Evolutionary conservation across 2,113 vertebrate species (phyloP).

Genomic region (Micronycteris hirsuta): DNA sequence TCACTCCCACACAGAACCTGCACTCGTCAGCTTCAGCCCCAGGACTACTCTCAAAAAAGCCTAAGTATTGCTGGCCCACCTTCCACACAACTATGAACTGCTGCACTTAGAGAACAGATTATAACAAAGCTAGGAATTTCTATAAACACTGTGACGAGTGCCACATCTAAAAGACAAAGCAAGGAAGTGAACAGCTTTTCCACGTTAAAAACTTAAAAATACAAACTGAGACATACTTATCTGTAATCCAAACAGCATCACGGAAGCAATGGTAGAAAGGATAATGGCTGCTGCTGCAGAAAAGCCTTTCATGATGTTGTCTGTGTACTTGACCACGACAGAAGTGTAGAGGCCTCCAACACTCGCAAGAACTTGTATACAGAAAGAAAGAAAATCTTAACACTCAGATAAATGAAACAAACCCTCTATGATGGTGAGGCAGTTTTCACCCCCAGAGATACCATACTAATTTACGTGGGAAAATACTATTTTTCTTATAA

Average conservation of each 20-base stretch:
- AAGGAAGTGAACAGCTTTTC: background rate
- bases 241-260: constrained; percentile 93
- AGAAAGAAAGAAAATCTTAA: constrained; percentile 40
- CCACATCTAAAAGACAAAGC: background rate
- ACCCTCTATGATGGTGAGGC: background rate
- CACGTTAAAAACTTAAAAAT: background rate
- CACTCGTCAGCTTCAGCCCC: background rate
- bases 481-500: constrained; percentile 35
- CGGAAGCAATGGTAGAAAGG: constrained; percentile 95
- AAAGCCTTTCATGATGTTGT: constrained; percentile 99
- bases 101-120: background rate
- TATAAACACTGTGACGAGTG: background rate
- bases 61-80: background rate
- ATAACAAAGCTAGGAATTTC: background rate
- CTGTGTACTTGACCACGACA: constrained; percentile 96
- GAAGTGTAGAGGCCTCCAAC: constrained; percentile 97
- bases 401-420: background rate
- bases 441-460: constrained; percentile 8
- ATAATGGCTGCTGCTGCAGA: constrained; percentile 96
- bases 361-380: constrained; percentile 89
- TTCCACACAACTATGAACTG: background rate
- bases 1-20: background rate
- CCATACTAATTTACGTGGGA: constrained; percentile 32
- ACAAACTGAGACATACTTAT: constrained; percentile 87
- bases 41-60: background rate